Conservation (phyloP, 23 tunicate species). For the Diplosoma virens region DNA sequence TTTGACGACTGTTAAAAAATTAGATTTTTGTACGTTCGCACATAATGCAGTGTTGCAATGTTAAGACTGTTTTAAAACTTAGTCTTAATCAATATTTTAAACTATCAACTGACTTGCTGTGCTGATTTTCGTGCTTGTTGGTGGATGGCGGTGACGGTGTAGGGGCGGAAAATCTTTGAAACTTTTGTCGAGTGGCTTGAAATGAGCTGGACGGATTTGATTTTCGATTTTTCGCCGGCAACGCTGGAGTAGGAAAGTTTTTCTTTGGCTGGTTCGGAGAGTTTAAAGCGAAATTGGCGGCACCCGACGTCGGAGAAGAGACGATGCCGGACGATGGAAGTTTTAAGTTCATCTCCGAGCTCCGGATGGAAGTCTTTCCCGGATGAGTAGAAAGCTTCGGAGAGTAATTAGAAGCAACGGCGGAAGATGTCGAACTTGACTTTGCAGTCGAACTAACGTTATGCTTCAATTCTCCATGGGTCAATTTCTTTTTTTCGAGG, state of each 20-base stretch:
- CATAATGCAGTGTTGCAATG: too few relatives aligned
- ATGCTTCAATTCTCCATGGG: background rate
- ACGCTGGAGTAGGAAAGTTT: background rate
- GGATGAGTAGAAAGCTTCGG: constrained; percentile 5
- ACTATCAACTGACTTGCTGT: too few relatives aligned
- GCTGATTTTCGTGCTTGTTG: background rate
- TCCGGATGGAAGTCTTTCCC: background rate
- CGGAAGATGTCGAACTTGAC: background rate
- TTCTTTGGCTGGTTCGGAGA: constrained; percentile 53
- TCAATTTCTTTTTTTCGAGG: constrained; percentile 22
- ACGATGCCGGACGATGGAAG: constrained; percentile 8
- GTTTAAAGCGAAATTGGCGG: constrained; percentile 74
- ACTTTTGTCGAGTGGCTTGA: constrained; percentile 66
- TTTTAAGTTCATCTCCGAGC: background rate
- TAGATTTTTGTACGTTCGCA: too few relatives aligned
- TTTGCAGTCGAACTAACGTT: background rate
- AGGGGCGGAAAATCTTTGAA: constrained; percentile 39
- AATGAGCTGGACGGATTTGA: constrained; percentile 19
- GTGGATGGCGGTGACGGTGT: constrained; percentile 6
- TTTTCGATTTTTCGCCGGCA: background rate
- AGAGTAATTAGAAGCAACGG: background rate
- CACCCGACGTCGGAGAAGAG: constrained; percentile 84
- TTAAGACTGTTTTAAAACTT: too few relatives aligned
- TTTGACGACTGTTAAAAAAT: constrained; percentile 5
- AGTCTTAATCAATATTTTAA: too few relatives aligned